Evolutionary conservation across 35 echinoderm and acorn worm genomes (phyloP), one percentile per base, ranked within the genome.

Genomic region (Nesometra sesokonis): DNA sequence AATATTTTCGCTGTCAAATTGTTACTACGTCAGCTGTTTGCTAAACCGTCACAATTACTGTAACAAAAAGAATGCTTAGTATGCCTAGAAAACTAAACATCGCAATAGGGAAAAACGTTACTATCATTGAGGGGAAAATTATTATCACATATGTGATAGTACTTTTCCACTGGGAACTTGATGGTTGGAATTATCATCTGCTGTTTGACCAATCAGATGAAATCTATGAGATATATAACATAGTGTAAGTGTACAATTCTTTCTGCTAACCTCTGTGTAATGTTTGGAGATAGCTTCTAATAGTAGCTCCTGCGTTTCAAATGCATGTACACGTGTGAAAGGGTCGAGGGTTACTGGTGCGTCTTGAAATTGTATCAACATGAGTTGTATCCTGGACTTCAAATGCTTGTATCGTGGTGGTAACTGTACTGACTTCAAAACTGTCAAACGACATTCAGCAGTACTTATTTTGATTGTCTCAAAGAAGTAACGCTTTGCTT

Each of bases 291-390:
- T 78, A 31, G 88, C 85, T 77, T 93, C 90, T 35, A 99, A 29
- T 11, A 99, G 80, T 31, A 99, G 90, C 47, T 93, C 87, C 35
- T 88, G 87, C 11, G 89, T 99, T 77, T 99, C 92, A 80, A 99
- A 99, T 27, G 93, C 90, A 88, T 94, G 96, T 17, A 90, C 85
- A 35, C 92, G 89, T 0, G 88, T 84, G 32, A 94, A 99, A 3
- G 90, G 92, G 67, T 99, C 96, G 9, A 99, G 80, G 17, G 89
- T 87, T 0, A 99, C 96, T 3, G 92, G 92, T 32, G 96, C 96
- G 76, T 99, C 96, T 46, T 99, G 92, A 84, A 99, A 99, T 82
- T 93, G 89, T 21, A 99, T 85, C 81, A 99, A 43, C 77, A 90
- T 87, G 5, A 99, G 78, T 13, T 88, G 35, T 27, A 93, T 88